Evolutionary conservation across 2,888 invertebrate species (phyloP).

Genomic region (Abrostola tripartita): DNA sequence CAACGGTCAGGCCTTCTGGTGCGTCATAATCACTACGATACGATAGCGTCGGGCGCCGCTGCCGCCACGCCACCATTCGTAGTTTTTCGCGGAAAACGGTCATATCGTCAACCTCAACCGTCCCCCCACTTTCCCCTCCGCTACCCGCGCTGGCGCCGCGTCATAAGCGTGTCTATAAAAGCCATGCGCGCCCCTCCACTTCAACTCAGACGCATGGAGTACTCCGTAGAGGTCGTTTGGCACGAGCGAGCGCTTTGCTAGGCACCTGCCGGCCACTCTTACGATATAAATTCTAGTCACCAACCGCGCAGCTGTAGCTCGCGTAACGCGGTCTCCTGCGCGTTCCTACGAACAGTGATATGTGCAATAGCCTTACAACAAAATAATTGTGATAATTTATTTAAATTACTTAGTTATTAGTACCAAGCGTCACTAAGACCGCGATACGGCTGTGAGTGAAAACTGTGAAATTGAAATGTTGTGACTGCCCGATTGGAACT

Average conservation of each 20-base stretch:
- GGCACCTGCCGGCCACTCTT: conserved; percentile 88
- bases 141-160: conserved; percentile 73
- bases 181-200: conserved; percentile 82
- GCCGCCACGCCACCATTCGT: conserved; percentile 75
- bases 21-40: conserved; percentile 78
- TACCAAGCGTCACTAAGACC: conserved; percentile 77
- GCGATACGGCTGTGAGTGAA: conserved; percentile 87
- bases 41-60: conserved; percentile 70
- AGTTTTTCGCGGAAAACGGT: conserved; percentile 87
- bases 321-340: conserved; percentile 86
- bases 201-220: conserved; percentile 89
- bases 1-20: conserved; percentile 75
- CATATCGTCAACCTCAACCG: conserved; percentile 75
- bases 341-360: conserved; percentile 88
- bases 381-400: conserved; percentile 87
- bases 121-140: conserved; percentile 57
- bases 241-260: conserved; percentile 89
- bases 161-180: conserved; percentile 84
- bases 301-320: conserved; percentile 85
- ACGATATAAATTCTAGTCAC: conserved; percentile 87
- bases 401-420: conserved; percentile 83
- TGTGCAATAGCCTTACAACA: conserved; percentile 87
- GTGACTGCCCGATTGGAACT: conserved; percentile 88
- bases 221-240: conserved; percentile 89
- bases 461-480: conserved; percentile 85